Evolutionary conservation across 2,797 vertebrate species (phyloP).

Genomic region (Gambelia wislizenii): DNA sequence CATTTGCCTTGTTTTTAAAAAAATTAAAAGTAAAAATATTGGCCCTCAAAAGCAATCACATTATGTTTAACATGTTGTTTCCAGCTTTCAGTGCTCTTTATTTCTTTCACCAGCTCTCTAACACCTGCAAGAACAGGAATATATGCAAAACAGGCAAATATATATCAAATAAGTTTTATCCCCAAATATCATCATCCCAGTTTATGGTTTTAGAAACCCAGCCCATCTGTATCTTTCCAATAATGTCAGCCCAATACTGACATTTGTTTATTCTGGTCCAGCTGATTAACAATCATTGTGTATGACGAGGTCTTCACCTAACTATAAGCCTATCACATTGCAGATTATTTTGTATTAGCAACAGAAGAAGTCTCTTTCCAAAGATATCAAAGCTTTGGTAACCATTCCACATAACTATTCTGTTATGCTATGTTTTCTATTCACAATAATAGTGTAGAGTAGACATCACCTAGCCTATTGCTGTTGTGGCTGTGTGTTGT

Average conservation of each 20-base stretch:
- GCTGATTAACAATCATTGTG: not conserved
- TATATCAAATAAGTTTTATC: not conserved
- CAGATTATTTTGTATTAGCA: not conserved
- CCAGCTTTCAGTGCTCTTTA: not conserved
- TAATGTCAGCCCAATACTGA: not conserved
- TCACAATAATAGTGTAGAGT: not conserved
- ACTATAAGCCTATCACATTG: not conserved
- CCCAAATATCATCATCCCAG: not conserved
- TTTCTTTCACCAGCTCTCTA: not conserved
- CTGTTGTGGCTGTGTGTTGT: not conserved
- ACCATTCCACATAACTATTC: not conserved
- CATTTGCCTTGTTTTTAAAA: not conserved
- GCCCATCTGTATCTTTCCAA: not conserved
- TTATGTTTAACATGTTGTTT: not conserved
- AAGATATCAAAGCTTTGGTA: not conserved
- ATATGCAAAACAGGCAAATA: not conserved
- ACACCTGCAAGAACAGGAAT: not conserved
- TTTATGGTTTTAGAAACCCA: not conserved
- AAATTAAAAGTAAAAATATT: not conserved
- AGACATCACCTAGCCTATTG: accelerated
- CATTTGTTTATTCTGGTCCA: not conserved
- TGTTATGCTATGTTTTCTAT: not conserved
- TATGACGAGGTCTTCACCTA: too few species aligned
- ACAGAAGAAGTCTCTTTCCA: not conserved
- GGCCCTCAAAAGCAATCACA: not conserved